Conservation (phyloP, 2,113 vertebrate species). For the Ceuthmochares aereus region DNA sequence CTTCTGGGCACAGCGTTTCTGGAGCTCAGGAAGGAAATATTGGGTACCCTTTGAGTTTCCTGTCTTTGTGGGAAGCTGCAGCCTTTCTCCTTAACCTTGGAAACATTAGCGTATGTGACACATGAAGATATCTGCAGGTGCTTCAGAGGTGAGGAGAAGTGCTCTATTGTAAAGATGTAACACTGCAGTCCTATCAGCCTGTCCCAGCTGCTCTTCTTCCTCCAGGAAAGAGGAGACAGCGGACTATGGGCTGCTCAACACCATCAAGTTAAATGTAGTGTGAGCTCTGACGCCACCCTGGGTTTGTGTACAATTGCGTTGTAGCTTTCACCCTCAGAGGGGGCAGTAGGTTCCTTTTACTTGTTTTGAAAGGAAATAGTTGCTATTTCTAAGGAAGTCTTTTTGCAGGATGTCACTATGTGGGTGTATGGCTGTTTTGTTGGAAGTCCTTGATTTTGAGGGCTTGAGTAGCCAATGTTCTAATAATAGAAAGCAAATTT, state of each 20-base stretch:
- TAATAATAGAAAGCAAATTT: not conserved
- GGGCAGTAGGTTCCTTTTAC: not conserved
- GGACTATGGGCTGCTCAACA: not conserved
- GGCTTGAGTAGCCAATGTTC: not conserved
- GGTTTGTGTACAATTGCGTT: not conserved
- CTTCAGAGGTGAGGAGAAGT: constrained; percentile 88
- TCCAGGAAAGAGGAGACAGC: not conserved
- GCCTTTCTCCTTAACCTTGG: constrained; percentile 83
- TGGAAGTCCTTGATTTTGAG: not conserved
- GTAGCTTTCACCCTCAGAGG: not conserved
- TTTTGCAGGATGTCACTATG: not conserved
- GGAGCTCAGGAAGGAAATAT: not conserved
- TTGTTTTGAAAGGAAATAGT: not conserved
- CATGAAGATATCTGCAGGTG: constrained; percentile 97
- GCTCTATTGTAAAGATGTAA: fast-evolving
- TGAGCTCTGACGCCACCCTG: not conserved
- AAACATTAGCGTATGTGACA: constrained; percentile 92
- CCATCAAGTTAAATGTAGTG: not conserved
- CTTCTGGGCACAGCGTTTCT: not conserved
- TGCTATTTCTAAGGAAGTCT: not conserved
- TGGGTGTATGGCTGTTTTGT: not conserved
- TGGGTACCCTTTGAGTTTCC: not conserved
- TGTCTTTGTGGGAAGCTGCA: not conserved
- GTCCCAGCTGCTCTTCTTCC: not conserved
- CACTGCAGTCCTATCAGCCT: not conserved